phyloP scores from a whole-genome alignment of 1,140 invertebrate species.

The Acyrthosiphon pisum region DNA sequence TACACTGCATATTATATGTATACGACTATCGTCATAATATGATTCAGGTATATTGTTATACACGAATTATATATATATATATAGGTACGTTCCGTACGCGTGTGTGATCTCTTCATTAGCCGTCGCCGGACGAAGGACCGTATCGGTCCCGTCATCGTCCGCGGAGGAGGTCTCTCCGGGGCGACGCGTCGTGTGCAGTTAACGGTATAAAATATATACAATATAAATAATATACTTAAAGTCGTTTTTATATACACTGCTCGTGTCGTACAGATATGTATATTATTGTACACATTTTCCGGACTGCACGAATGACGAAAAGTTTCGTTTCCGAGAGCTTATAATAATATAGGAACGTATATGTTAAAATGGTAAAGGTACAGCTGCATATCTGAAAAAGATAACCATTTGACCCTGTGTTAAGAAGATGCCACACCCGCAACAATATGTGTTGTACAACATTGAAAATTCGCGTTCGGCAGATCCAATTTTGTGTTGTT shows the following conservation, averaged over 20 bases:
- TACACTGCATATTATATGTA: neutral
- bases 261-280: neutral
- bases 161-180: conserved; percentile 17
- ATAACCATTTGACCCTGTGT: neutral
- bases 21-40: neutral
- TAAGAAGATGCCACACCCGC: neutral
- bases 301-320: neutral
- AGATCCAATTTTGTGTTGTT: neutral
- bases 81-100: neutral
- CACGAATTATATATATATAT: neutral
- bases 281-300: neutral
- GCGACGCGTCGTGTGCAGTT: neutral
- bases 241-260: neutral
- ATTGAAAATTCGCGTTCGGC: neutral
- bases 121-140: neutral
- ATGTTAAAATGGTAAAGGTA: neutral
- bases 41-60: neutral
- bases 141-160: conserved; percentile 18
- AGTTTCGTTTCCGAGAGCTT: neutral
- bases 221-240: neutral
- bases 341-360: neutral
- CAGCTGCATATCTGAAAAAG: neutral
- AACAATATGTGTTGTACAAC: neutral
- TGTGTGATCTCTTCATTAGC: conserved; percentile 34
- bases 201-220: neutral